Percentiles rank a stretch among this genome's conserved stretches.
These are phyloP conservation scores for Campoletis sonorensis DNA, from an alignment of 1,140 invertebrate genomes.

Conservation along the genomic window DNA sequence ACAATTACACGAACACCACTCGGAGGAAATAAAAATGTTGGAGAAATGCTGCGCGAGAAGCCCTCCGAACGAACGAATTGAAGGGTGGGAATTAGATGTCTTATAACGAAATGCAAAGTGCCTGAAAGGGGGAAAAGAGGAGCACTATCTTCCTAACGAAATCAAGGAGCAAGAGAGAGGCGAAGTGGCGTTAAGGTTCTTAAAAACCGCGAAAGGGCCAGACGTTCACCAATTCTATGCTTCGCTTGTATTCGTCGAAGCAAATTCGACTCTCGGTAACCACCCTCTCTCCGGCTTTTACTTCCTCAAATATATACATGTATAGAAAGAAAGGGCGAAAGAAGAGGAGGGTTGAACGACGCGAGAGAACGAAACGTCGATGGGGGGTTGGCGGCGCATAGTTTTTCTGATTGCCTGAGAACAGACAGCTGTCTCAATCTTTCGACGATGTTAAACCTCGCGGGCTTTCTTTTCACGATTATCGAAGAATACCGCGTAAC, in stretches of 20 bases:
- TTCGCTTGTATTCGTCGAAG: slow-evolving; percentile 51
- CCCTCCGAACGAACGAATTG: slow-evolving; percentile 53
- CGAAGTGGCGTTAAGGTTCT: slow-evolving; percentile 70
- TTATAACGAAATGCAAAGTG: slow-evolving; percentile 67
- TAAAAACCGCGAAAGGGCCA: slow-evolving; percentile 72
- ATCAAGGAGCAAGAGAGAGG: slow-evolving; percentile 41
- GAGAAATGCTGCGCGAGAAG: slow-evolving; percentile 49
- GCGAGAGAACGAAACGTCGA: slow-evolving; percentile 43
- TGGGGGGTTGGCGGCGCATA: slow-evolving; percentile 50
- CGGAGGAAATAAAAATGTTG: slow-evolving; percentile 28
- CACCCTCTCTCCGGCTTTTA: slow-evolving; percentile 25
- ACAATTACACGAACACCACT: not conserved
- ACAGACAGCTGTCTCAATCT: slow-evolving; percentile 69
- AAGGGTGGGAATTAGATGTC: slow-evolving; percentile 54
- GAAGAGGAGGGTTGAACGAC: slow-evolving; percentile 49
- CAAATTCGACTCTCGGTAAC: slow-evolving; percentile 43
- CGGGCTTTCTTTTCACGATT: not conserved
- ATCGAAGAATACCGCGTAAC: not conserved
- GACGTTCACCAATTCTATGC: slow-evolving; percentile 54
- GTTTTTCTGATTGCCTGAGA: slow-evolving; percentile 70
- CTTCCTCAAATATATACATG: slow-evolving; percentile 59
- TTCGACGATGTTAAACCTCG: slow-evolving; percentile 50
- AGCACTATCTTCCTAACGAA: slow-evolving; percentile 58
- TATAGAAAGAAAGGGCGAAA: not conserved
- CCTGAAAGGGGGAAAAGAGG: slow-evolving; percentile 26